These are phyloP conservation scores for Hymenopus coronatus DNA, from an alignment of 2,888 invertebrate genomes.

Conservation along the genomic window DNA sequence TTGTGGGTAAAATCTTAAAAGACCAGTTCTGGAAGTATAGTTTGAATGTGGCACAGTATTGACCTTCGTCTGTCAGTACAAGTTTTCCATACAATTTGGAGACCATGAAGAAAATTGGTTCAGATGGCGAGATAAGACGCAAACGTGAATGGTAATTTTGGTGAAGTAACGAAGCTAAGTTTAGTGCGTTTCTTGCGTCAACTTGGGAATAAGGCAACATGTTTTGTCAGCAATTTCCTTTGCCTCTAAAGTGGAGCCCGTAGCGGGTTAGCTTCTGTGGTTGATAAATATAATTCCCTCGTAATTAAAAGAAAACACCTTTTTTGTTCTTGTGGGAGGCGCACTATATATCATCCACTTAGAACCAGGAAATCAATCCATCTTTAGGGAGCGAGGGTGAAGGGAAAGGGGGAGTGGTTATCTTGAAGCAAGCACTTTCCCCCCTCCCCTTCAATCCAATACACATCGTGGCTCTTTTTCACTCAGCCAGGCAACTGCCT, in stretches of 20 bases:
- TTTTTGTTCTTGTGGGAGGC: slow-evolving; percentile 7
- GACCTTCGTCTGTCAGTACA: too few species aligned
- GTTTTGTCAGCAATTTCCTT: neutral
- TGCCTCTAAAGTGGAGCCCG: neutral
- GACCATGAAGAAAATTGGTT: too few species aligned
- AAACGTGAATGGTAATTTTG: too few species aligned
- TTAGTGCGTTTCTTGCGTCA: neutral
- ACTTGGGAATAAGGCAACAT: neutral
- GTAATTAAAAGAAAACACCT: slow-evolving; percentile 12
- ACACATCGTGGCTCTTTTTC: neutral
- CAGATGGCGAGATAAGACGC: too few species aligned
- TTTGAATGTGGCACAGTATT: too few species aligned
- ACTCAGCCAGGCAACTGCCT: neutral
- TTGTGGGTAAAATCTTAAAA: too few species aligned
- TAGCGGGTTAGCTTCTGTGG: neutral
- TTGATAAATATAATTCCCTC: neutral
- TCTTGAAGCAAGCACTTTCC: neutral
- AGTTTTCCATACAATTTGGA: too few species aligned
- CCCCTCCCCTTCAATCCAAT: neutral
- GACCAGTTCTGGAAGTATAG: too few species aligned
- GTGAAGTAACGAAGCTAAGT: neutral
- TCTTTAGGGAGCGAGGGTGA: neutral
- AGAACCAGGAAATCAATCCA: slow-evolving; percentile 19
- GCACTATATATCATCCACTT: slow-evolving; percentile 20
- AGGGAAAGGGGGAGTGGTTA: neutral